A percentile compares a stretch with the other conserved stretches of the same genome.
phyloP scores from a whole-genome alignment of 35 echinoderm and acorn worm species.

The Patiria miniata region DNA sequence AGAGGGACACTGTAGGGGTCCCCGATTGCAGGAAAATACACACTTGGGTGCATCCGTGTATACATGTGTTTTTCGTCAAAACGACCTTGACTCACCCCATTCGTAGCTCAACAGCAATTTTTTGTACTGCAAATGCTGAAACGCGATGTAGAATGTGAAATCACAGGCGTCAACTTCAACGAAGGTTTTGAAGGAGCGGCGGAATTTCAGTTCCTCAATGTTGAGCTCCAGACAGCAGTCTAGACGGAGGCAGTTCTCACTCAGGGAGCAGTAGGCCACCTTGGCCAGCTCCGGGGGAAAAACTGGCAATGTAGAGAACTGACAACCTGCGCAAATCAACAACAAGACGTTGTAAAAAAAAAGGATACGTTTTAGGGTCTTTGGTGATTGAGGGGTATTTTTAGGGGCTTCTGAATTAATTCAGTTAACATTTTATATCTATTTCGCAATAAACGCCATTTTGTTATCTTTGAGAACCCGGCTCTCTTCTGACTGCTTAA shows the following conservation, averaged over 20 bases:
- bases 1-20: no score
- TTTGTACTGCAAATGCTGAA: conserved; percentile 20
- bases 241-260: conserved; percentile 36
- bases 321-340: not conserved
- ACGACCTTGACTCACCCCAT: conserved; percentile 3
- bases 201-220: not conserved
- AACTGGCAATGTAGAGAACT: not conserved
- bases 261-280: conserved; percentile 32
- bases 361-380: no score
- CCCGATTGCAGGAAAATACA: no score
- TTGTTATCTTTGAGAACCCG: no score
- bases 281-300: conserved; percentile 25
- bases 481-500: no score
- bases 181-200: conserved; percentile 29
- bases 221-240: conserved; percentile 33
- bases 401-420: not conserved
- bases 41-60: not conserved
- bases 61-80: not conserved
- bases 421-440: not conserved
- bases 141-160: conserved; percentile 30
- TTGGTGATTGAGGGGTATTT: not conserved
- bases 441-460: no score
- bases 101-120: conserved; percentile 19
- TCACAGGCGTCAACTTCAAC: conserved; percentile 35
- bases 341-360: not conserved